Evolutionary conservation across 2,888 invertebrate genomes (phyloP).

Genomic region (Chymomyza caudatula): DNA sequence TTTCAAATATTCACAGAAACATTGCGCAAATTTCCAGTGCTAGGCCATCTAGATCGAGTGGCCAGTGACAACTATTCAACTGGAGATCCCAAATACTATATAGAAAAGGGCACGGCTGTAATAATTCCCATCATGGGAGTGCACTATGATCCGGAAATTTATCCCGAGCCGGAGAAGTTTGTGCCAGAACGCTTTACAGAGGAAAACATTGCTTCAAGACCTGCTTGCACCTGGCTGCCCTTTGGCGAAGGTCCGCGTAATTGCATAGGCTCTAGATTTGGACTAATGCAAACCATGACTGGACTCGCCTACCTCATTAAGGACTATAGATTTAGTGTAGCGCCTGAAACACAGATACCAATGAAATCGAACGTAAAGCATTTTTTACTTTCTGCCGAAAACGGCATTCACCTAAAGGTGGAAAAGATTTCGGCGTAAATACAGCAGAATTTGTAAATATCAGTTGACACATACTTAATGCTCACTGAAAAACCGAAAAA

Average conservation of each 20-base stretch:
- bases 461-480: no score
- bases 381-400: slow-evolving; percentile 26
- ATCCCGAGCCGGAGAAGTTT: slow-evolving; percentile 81
- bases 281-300: slow-evolving; percentile 29
- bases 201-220: slow-evolving; percentile 79
- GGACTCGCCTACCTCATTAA: slow-evolving; percentile 18
- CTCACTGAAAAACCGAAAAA: no score
- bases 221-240: slow-evolving; percentile 42
- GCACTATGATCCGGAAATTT: slow-evolving; percentile 80
- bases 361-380: slow-evolving; percentile 18
- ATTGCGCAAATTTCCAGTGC: slow-evolving; percentile 79
- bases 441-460: background rate
- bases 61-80: slow-evolving; percentile 78
- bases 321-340: slow-evolving; percentile 33
- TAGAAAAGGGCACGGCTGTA: slow-evolving; percentile 78
- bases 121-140: slow-evolving; percentile 79
- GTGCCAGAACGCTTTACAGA: slow-evolving; percentile 81
- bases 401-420: slow-evolving; percentile 34
- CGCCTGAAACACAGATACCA: slow-evolving; percentile 24
- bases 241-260: slow-evolving; percentile 54
- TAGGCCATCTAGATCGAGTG: slow-evolving; percentile 78
- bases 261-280: slow-evolving; percentile 52
- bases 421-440: background rate
- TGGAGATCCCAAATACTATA: slow-evolving; percentile 63
- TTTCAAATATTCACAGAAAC: slow-evolving; percentile 74